Conservation (phyloP, 2,113 vertebrate genomes). For the Callipepla californica region DNA sequence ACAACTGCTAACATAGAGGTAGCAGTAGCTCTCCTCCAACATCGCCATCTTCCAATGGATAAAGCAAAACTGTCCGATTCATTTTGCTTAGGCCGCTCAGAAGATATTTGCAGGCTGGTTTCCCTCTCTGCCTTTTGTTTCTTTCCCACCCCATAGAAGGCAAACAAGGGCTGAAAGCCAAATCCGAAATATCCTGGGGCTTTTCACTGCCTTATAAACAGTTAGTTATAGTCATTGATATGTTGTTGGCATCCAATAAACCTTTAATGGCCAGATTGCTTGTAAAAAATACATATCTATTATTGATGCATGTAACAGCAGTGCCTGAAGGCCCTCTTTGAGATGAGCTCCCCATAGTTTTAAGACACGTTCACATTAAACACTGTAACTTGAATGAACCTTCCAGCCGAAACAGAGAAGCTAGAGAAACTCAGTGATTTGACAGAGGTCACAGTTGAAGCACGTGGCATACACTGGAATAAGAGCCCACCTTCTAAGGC, state of each 20-base stretch:
- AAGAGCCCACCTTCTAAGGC: background rate
- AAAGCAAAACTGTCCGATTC: background rate
- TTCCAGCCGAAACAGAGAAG: background rate
- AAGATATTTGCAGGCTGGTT: constrained; percentile 17
- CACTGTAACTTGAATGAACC: background rate
- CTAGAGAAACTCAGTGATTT: background rate
- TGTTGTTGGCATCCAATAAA: constrained; percentile 55
- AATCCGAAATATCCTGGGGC: background rate
- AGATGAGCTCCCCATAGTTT: constrained; percentile 13
- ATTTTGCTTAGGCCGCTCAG: background rate
- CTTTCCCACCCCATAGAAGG: background rate
- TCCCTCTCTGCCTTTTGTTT: background rate
- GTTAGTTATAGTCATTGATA: constrained; percentile 60
- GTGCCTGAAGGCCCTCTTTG: background rate
- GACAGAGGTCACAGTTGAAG: background rate
- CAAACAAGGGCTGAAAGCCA: constrained; percentile 36
- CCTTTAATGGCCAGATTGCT: constrained; percentile 48
- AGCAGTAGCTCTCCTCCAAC: background rate
- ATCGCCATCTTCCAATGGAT: background rate
- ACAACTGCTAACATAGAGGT: background rate
- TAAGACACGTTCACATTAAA: constrained; percentile 1
- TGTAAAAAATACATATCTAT: constrained; percentile 63
- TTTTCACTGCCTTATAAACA: constrained; percentile 62
- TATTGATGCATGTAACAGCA: constrained; percentile 30
- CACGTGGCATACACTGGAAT: background rate